phyloP scores from a whole-genome alignment of 1,140 invertebrate genomes.

The Wasmannia auropunctata region DNA sequence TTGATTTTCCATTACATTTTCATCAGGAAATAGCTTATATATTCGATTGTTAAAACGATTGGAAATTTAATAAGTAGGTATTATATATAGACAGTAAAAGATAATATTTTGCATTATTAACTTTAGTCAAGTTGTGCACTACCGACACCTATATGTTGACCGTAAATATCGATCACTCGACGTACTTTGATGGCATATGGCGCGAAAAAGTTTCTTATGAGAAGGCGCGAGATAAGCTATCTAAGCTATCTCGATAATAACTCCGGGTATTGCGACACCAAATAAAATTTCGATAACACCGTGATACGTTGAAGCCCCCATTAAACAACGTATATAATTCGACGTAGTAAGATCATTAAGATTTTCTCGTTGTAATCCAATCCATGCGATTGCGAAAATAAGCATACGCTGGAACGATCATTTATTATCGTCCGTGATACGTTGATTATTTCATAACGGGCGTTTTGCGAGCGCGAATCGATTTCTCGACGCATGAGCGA shows the following conservation, averaged over 20 bases:
- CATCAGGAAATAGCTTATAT: no score
- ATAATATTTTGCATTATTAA: neutral
- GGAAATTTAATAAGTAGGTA: neutral
- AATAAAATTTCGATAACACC: slow-evolving; percentile 56
- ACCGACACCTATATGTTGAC: neutral
- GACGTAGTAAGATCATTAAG: slow-evolving; percentile 2
- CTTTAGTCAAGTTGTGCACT: neutral
- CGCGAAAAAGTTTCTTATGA: neutral
- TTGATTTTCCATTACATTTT: neutral
- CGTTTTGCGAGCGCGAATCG: neutral
- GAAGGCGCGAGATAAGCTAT: slow-evolving; percentile 48
- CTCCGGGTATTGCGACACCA: neutral
- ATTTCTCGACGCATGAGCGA: neutral
- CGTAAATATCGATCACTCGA: neutral
- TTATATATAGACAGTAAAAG: neutral
- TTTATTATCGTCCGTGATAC: slow-evolving; percentile 3
- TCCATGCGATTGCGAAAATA: neutral
- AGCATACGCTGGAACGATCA: neutral
- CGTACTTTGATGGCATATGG: neutral
- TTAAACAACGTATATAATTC: slow-evolving; percentile 34
- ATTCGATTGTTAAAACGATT: neutral
- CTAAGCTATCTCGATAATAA: slow-evolving; percentile 63
- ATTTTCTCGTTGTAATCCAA: slow-evolving; percentile 24
- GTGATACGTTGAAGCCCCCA: neutral
- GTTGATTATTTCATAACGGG: slow-evolving; percentile 30